Conservation (phyloP, 2,113 vertebrate species). For the Psammodynastes pulverulentus region DNA sequence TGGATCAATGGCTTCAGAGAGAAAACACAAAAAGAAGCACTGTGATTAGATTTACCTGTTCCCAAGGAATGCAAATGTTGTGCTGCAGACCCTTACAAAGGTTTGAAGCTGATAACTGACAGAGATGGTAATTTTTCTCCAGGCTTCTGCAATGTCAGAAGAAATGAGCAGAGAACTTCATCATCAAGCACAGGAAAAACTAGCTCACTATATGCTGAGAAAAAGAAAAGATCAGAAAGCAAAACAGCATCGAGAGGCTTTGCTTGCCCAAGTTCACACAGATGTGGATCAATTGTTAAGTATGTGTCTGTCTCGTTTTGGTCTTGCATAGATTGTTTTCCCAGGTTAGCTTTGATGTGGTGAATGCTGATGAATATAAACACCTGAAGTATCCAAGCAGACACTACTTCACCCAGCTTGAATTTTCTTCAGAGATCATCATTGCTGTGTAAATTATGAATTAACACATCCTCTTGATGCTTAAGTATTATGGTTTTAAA, state of each 20-base stretch:
- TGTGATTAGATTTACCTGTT: constrained; percentile 45
- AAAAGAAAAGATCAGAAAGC: constrained; percentile 67
- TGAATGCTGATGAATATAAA: not conserved
- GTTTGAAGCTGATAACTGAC: constrained; percentile 39
- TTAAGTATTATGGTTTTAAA: not conserved
- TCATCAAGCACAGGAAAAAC: constrained; percentile 72
- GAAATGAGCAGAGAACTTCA: constrained; percentile 77
- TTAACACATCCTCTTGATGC: not conserved
- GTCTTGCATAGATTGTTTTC: not conserved
- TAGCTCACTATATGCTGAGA: constrained; percentile 74
- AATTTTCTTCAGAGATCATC: not conserved
- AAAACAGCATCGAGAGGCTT: constrained; percentile 70
- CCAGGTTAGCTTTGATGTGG: not conserved
- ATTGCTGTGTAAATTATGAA: not conserved
- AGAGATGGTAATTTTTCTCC: constrained; percentile 47
- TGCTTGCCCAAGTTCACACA: constrained; percentile 81
- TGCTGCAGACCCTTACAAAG: constrained; percentile 30
- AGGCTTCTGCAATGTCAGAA: constrained; percentile 73
- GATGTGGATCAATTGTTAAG: constrained; percentile 79
- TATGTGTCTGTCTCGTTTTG: constrained; percentile 55
- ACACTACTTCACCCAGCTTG: not conserved
- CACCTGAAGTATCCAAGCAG: not conserved
- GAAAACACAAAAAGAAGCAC: constrained; percentile 39
- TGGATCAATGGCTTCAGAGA: constrained; percentile 32
- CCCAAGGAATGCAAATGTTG: constrained; percentile 40